Conservation (phyloP, 1,140 invertebrate species). For the Aleiodes sp. region DNA sequence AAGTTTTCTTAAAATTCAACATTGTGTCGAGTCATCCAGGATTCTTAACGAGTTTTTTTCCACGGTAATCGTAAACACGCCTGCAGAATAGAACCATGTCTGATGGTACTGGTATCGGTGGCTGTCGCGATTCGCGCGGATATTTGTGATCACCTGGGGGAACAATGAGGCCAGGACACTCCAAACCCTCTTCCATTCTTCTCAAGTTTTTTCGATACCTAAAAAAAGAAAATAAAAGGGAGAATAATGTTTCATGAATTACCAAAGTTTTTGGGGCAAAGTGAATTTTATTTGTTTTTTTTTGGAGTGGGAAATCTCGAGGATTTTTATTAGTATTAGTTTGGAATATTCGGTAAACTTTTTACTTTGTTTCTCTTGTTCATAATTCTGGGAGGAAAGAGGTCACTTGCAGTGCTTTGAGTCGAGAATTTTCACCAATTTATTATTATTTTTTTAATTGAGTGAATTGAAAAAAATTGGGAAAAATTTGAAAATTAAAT, state of each 20-base stretch:
- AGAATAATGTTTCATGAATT: too few species aligned
- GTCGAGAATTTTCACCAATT: too few species aligned
- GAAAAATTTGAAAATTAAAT: too few species aligned
- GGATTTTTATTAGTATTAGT: too few species aligned
- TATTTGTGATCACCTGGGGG: constrained; percentile 67
- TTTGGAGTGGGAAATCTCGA: too few species aligned
- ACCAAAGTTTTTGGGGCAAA: too few species aligned
- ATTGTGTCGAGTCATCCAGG: constrained; percentile 68
- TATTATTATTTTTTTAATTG: too few species aligned
- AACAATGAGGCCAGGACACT: constrained; percentile 69
- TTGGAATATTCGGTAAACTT: too few species aligned
- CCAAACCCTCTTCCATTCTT: constrained; percentile 71
- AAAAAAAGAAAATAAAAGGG: constrained; percentile 42
- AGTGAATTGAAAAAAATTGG: too few species aligned
- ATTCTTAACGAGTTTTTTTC: constrained; percentile 80
- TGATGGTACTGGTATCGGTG: constrained; percentile 77
- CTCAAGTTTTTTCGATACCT: constrained; percentile 74
- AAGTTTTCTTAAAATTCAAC: constrained; percentile 44
- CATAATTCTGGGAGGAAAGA: too few species aligned
- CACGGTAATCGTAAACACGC: constrained; percentile 92
- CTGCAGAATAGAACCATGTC: constrained; percentile 95
- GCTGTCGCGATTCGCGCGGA: constrained; percentile 68
- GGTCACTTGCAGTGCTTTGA: too few species aligned
- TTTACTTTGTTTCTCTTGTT: background rate
- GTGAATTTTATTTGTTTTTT: too few species aligned